Percentiles rank a stretch among this genome's conserved stretches.
Evolutionary conservation across 2,888 invertebrate genomes (phyloP).

Genomic region (Sturmia bella): DNA sequence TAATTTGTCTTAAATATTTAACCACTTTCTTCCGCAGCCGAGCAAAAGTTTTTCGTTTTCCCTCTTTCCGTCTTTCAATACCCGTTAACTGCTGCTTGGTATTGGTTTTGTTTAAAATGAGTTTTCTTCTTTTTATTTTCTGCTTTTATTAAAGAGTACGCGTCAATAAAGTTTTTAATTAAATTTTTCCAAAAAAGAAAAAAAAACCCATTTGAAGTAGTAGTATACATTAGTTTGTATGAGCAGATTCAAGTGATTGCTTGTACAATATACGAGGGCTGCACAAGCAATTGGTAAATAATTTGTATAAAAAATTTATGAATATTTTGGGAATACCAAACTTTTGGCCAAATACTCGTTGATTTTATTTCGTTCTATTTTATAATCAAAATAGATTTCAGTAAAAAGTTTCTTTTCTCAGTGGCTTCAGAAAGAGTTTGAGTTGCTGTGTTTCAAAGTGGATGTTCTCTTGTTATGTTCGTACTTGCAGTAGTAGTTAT

Average conservation of each 20-base stretch:
- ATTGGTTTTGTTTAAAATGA: slow-evolving; percentile 42
- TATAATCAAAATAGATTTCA: slow-evolving; percentile 44
- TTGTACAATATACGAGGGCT: slow-evolving; percentile 10
- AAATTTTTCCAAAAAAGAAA: slow-evolving; percentile 44
- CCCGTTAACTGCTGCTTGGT: slow-evolving; percentile 8
- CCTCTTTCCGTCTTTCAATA: slow-evolving; percentile 6
- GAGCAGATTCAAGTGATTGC: slow-evolving; percentile 22
- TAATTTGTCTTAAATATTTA: slow-evolving; percentile 57
- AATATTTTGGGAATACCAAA: no score
- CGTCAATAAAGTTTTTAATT: slow-evolving; percentile 67
- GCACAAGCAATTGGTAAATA: neutral
- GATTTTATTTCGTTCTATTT: neutral
- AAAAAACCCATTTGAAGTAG: slow-evolving; percentile 33
- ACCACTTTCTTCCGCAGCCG: slow-evolving; percentile 33
- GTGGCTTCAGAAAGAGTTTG: slow-evolving; percentile 4
- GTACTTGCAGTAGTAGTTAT: slow-evolving; percentile 36
- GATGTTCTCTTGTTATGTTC: slow-evolving; percentile 20
- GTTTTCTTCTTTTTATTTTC: slow-evolving; percentile 1
- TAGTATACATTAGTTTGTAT: slow-evolving; percentile 23
- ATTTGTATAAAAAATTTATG: neutral
- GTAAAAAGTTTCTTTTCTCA: slow-evolving; percentile 43
- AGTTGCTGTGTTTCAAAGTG: slow-evolving; percentile 19
- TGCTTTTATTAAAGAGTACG: slow-evolving; percentile 39
- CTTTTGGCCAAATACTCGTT: neutral
- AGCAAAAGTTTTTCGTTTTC: slow-evolving; percentile 45